Base-by-base conservation (phyloP, 2,113 vertebrate genomes). In the Channa argus region DNA sequence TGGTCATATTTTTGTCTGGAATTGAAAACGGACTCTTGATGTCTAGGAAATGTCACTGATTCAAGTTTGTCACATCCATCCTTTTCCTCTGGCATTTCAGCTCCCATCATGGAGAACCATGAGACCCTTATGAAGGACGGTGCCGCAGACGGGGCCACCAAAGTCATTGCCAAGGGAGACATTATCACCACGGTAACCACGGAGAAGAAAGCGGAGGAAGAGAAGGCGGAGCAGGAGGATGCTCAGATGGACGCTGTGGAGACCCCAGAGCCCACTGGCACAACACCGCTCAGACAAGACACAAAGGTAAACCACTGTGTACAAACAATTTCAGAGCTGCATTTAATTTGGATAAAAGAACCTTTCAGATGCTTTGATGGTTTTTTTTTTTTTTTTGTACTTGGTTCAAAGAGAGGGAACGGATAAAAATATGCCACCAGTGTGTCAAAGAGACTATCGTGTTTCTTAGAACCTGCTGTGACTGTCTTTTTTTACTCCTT, bases 121-220 rank as follows among this genome's bases (percentile, higher is more conserved):
- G 97, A 99, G 92, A 96, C 95, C 72, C 94, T 96, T 89, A 96
- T 97, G 95, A 97, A 96, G 93, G 96, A 97, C 95, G 94, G 91
- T 85, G 81, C 95, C 83, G 94, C 94, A 68, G 95, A 95, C 77
- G 80, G 94, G 47, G 95, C 93, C 36, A 91, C 95, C 92, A 97
- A 96, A 91, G 95, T 94, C 93, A 94, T 96, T 61, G 93, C 95
- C 91, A 95, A 95, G 84, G 96, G 94, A 86, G 96, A 96, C 91
- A 93, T 97, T 85, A 97, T 98, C 92, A 96, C 96, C 92, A 96
- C 94, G 47, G 96, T 96, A 89, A 98, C 96, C 4, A 96, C 96
- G 0, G 96, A 98, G 92, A 98, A 97, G 82, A 97, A 97, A 82
- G 92, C 92, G 0, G 96, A 98, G 83, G 98, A 98, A 65, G 96